A percentile compares a stretch with the other conserved stretches of the same genome.
Conservation (phyloP, 2,888 invertebrate genomes). For the Aplocera efformata region DNA sequence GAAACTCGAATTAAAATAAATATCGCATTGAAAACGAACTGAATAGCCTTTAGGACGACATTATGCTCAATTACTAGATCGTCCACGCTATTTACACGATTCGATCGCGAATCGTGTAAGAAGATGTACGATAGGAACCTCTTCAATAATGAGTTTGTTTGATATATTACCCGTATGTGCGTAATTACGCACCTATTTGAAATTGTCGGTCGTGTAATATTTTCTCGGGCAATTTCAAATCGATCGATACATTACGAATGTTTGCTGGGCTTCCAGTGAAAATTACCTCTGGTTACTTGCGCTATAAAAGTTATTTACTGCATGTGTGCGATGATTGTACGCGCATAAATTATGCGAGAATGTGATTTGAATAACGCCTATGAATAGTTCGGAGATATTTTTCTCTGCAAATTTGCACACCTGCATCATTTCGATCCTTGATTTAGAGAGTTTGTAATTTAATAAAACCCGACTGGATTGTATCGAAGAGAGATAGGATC, state of each 20-base stretch:
- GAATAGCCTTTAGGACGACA: constrained; percentile 69
- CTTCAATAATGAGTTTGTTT: constrained; percentile 52
- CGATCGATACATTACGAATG: constrained; percentile 45
- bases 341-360: constrained; percentile 42
- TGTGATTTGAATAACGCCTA: constrained; percentile 35
- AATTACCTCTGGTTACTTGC: constrained; percentile 47
- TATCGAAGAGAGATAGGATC: constrained; percentile 40
- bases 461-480: constrained; percentile 38
- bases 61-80: constrained; percentile 69
- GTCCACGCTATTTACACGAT: constrained; percentile 53
- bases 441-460: constrained; percentile 31
- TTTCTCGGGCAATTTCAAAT: constrained; percentile 53
- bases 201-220: constrained; percentile 51
- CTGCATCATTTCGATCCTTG: constrained; percentile 24
- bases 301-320: constrained; percentile 49
- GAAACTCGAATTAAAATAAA: constrained; percentile 68
- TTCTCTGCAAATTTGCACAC: constrained; percentile 22
- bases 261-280: constrained; percentile 44
- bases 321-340: constrained; percentile 40
- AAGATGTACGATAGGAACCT: constrained; percentile 43
- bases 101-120: constrained; percentile 44
- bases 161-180: constrained; percentile 50
- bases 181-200: constrained; percentile 64
- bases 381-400: constrained; percentile 26
- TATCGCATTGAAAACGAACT: constrained; percentile 66